These are phyloP conservation scores for Junonia oenone DNA, from an alignment of 2,888 invertebrate genomes.

Conservation along the genomic window DNA sequence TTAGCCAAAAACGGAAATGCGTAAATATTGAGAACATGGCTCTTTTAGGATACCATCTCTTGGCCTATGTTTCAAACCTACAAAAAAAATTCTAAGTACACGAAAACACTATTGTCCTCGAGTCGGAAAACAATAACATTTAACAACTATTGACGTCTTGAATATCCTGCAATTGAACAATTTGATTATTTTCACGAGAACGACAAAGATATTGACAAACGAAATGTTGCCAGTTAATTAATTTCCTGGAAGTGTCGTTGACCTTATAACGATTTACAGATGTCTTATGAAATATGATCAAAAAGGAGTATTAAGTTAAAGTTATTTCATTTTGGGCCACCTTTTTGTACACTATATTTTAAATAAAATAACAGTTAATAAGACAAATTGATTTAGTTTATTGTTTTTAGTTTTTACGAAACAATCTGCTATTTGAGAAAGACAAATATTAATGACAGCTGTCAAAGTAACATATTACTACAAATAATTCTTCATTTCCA, in stretches of 20 bases:
- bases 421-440: too few relatives aligned
- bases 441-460: too few relatives aligned
- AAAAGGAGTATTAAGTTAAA: too few relatives aligned
- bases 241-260: not conserved
- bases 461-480: too few relatives aligned
- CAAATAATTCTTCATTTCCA: too few relatives aligned
- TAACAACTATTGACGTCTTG: constrained; percentile 11
- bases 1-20: too few relatives aligned
- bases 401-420: too few relatives aligned
- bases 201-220: not conserved
- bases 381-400: too few relatives aligned
- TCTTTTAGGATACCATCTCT: too few relatives aligned
- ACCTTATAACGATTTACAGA: not conserved
- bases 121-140: constrained; percentile 12
- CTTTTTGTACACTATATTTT: too few relatives aligned
- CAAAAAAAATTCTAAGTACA: constrained; percentile 22
- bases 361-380: too few relatives aligned
- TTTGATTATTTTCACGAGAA: not conserved
- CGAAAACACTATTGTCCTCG: constrained; percentile 31
- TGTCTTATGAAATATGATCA: not conserved
- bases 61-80: constrained; percentile 27
- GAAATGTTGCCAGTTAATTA: not conserved
- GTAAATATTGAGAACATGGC: too few relatives aligned
- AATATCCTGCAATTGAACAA: not conserved
- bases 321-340: not conserved